phyloP scores from a whole-genome alignment of 2,113 vertebrate genomes.

The Halichoerus grypus region DNA sequence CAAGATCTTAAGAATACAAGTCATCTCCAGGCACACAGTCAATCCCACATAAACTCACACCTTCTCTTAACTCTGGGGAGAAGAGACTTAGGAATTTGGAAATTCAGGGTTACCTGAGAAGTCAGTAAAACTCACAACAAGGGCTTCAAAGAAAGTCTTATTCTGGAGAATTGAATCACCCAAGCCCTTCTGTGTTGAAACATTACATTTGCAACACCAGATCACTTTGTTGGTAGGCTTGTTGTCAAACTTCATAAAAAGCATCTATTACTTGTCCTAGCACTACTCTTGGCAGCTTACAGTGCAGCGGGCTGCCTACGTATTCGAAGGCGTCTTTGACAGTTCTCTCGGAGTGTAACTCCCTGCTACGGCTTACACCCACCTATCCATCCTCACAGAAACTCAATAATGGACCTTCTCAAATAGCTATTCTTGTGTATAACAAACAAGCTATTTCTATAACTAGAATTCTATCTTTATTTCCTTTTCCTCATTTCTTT shows the following conservation, averaged over 20 bases:
- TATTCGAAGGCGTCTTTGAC: neutral
- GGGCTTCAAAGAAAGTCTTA: conserved; percentile 34
- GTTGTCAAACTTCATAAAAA: neutral
- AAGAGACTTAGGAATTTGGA: conserved; percentile 28
- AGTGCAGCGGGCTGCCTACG: neutral
- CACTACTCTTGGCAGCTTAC: neutral
- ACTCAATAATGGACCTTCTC: conserved; percentile 7
- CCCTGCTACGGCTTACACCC: neutral
- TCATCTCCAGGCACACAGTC: neutral
- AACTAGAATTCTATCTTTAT: conserved; percentile 64
- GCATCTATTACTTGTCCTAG: neutral
- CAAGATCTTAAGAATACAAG: conserved; percentile 43
- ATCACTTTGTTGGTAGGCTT: neutral
- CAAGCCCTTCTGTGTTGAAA: neutral
- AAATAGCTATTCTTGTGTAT: neutral
- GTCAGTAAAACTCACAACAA: conserved; percentile 27
- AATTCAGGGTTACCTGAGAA: conserved; percentile 49
- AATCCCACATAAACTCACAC: neutral
- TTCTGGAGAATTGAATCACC: neutral
- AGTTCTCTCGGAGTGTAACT: neutral
- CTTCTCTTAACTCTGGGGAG: neutral
- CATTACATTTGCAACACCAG: neutral
- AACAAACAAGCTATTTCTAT: conserved; percentile 2
- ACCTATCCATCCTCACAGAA: neutral
- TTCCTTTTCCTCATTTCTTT: conserved; percentile 42